phyloP scores from a whole-genome alignment of 2,113 vertebrate genomes.

The Brienomyrus longianalis region DNA sequence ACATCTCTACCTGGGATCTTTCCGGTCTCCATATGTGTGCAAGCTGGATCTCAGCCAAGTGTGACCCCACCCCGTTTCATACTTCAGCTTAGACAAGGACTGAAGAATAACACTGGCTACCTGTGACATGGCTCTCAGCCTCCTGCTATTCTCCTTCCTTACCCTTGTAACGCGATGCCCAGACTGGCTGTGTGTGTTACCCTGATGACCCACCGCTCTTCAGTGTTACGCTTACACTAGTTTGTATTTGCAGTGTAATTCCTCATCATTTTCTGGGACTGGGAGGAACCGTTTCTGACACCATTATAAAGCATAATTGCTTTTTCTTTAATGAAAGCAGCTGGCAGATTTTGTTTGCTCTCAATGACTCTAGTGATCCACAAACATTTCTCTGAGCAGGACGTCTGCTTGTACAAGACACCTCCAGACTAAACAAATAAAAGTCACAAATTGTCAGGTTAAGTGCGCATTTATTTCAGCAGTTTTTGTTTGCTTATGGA shows the following conservation, averaged over 20 bases:
- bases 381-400: not conserved
- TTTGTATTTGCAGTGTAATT: not conserved
- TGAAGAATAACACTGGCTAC: not conserved
- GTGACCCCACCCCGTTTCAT: constrained; percentile 32
- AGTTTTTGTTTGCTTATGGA: not conserved
- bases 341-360: not conserved
- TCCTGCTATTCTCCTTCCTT: not conserved
- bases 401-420: not conserved
- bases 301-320: not conserved
- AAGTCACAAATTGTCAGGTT: not conserved
- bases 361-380: not conserved
- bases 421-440: not conserved
- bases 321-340: not conserved
- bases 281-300: not conserved
- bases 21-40: constrained; percentile 75
- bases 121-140: not conserved
- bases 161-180: not conserved
- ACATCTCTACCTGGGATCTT: constrained; percentile 87
- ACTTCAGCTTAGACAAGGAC: not conserved
- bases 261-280: not conserved
- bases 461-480: not conserved
- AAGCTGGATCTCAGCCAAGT: constrained; percentile 69
- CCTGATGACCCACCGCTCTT: not conserved
- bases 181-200: not conserved
- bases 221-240: not conserved